Evolutionary conservation across 1,140 invertebrate species (phyloP), one percentile per base, ranked within the genome.

Genomic region (Drosophila sp.): DNA sequence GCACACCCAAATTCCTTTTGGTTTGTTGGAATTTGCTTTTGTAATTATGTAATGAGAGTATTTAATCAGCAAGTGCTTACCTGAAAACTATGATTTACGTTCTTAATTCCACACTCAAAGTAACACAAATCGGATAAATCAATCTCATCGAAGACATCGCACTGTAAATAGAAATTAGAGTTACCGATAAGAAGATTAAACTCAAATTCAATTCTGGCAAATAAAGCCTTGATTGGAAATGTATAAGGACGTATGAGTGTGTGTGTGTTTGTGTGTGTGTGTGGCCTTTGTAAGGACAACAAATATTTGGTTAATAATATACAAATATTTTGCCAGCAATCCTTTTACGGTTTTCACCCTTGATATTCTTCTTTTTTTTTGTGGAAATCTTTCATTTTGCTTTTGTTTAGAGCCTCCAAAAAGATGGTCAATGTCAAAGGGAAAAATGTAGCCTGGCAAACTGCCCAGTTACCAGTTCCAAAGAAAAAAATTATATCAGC

Each of bases 81-180:
- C 95, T 97, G 96, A 93, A 97, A 97, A 93, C 96, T 96, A 92
- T 97, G 95, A 93, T 97, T 96, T 76, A 95, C 95, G 94, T 96
- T 97, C 93, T 96, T 97, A 72, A 95, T 96, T 92, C 96, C 96
- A 93, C 96, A 97, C 93, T 97, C 96, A 35, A 96, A 96, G 89
- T 97, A 95, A 82, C 95, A 97, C 69, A 97, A 93, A 93, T 97
- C 96, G 76, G 95, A 95, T 81, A 97, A 93, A 90, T 96, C 96
- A 92, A 96, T 96, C 92, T 97, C 96, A 93, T 97, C 96, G 94
- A 96, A 97, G 71, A 97, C 95, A 91, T 95, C 94, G 92, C 96
- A 96, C 97, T 97, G 94, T 27, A 96, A 95, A 86, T 70, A 74
- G 4, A 57, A 47, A 27, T 23, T 6, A 44, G 4, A 65, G 33